Conservation (phyloP, 2,797 vertebrate species). For the Syndactyla subalaris region DNA sequence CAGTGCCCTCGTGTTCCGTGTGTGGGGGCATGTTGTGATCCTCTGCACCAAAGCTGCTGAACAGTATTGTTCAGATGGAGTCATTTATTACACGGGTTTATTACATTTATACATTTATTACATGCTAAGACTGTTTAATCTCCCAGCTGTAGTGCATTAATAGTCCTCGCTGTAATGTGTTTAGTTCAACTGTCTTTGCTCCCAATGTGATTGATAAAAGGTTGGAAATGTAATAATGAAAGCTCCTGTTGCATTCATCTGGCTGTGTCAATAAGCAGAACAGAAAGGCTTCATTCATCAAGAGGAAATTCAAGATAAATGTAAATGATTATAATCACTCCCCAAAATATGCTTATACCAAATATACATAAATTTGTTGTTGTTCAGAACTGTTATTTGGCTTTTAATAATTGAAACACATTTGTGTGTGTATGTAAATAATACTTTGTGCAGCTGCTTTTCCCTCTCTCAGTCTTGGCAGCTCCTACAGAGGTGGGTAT, state of each 20-base stretch:
- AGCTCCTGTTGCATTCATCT: constrained; percentile 46
- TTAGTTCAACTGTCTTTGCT: constrained; percentile 39
- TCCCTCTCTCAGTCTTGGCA: constrained; percentile 4
- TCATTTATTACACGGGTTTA: neutral
- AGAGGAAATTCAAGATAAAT: constrained; percentile 56
- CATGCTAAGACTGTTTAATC: constrained; percentile 36
- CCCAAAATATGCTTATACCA: constrained; percentile 40
- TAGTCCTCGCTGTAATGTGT: constrained; percentile 8
- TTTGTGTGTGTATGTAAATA: constrained; percentile 57
- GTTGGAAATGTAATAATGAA: constrained; percentile 23
- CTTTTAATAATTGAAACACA: constrained; percentile 56
- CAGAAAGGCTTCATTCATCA: constrained; percentile 49
- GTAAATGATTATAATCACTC: constrained; percentile 50
- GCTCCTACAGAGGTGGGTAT: constrained; percentile 5
- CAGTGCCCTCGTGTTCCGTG: neutral
- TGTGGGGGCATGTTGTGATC: neutral
- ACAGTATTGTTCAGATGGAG: neutral
- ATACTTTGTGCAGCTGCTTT: constrained; percentile 36
- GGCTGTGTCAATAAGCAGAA: neutral
- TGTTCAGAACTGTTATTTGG: constrained; percentile 61
- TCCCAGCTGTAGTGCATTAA: constrained; percentile 34
- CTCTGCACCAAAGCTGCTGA: neutral
- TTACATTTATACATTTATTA: neutral
- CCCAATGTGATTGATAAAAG: constrained; percentile 40
- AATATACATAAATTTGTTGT: constrained; percentile 60